Conservation (phyloP, 2,888 invertebrate genomes). For the Lasioglossum morio region DNA sequence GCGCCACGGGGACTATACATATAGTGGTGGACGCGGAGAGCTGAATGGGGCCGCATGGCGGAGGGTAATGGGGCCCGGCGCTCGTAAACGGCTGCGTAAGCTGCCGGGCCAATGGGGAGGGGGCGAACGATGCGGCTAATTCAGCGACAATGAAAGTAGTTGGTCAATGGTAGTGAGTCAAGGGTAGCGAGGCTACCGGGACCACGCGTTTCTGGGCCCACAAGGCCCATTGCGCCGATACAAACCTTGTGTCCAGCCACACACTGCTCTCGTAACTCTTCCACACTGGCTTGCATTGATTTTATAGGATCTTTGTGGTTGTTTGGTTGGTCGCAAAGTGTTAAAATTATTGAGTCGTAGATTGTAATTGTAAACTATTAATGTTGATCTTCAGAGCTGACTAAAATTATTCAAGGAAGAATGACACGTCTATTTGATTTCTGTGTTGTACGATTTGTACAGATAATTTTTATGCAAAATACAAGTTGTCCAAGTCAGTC, state of each 20-base stretch:
- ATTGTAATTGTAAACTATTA: too few species aligned
- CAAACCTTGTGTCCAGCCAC: neutral
- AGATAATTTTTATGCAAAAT: too few species aligned
- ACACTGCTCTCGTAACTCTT: neutral
- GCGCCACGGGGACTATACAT: constrained; percentile 39
- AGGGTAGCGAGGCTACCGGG: constrained; percentile 42
- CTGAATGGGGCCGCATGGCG: constrained; percentile 75
- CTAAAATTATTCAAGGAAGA: neutral
- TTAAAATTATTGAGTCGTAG: too few species aligned
- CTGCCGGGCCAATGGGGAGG: constrained; percentile 31
- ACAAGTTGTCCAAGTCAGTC: too few species aligned
- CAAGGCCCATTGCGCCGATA: neutral
- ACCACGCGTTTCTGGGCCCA: neutral
- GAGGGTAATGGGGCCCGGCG: constrained; percentile 65
- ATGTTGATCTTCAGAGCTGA: too few species aligned
- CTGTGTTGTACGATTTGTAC: neutral
- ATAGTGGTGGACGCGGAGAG: constrained; percentile 73
- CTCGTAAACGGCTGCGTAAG: constrained; percentile 67
- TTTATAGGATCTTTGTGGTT: too few species aligned
- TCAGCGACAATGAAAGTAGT: constrained; percentile 64
- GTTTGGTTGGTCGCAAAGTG: too few species aligned
- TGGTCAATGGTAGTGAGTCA: constrained; percentile 57
- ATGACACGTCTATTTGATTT: neutral
- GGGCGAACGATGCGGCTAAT: constrained; percentile 62
- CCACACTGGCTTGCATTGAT: too few species aligned